These are phyloP conservation scores for Drosophila paulistorum DNA, from an alignment of 1,140 invertebrate species.

Conservation along the genomic window DNA sequence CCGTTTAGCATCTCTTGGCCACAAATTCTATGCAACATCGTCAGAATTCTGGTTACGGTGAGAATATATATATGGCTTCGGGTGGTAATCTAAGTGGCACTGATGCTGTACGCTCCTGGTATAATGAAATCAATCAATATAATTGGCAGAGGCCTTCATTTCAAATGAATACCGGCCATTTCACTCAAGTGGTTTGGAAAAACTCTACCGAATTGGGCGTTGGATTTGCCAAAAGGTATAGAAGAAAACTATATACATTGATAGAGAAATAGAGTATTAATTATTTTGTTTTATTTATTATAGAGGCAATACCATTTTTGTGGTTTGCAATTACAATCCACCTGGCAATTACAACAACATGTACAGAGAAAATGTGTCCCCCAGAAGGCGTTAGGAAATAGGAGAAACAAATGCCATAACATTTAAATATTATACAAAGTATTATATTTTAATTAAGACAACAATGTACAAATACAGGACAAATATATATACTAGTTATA, in stretches of 20 bases:
- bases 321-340: conserved; percentile 76
- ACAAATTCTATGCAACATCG: conserved; percentile 85
- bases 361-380: conserved; percentile 59
- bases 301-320: conserved; percentile 57
- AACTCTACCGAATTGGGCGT: conserved; percentile 88
- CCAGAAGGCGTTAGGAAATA: neutral
- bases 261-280: neutral
- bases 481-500: neutral
- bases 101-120: conserved; percentile 87
- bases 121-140: conserved; percentile 85
- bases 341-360: conserved; percentile 62
- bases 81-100: conserved; percentile 85
- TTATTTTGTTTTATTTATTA: neutral
- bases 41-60: conserved; percentile 89
- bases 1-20: conserved; percentile 45
- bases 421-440: neutral
- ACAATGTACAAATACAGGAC: neutral
- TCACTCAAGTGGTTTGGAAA: conserved; percentile 90
- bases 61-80: conserved; percentile 90
- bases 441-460: conserved; percentile 19
- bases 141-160: conserved; percentile 86
- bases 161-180: conserved; percentile 87
- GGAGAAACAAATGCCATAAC: conserved; percentile 9
- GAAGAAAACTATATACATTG: too few relatives aligned
- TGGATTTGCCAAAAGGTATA: conserved; percentile 86